These are phyloP conservation scores for Agrotis ipsilon DNA, from an alignment of 2,888 invertebrate genomes.

Conservation along the genomic window DNA sequence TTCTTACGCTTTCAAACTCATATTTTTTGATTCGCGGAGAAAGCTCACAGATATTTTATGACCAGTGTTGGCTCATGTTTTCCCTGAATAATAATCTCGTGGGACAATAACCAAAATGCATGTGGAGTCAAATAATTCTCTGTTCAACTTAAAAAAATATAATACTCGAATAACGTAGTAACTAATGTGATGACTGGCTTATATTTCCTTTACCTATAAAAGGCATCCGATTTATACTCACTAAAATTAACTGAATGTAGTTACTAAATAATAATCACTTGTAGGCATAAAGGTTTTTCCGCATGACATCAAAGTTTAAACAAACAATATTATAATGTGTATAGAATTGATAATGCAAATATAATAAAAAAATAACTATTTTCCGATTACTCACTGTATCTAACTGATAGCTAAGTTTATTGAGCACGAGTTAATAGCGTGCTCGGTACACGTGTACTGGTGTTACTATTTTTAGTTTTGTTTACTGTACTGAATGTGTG, in stretches of 20 bases:
- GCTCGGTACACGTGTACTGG: constrained; percentile 55
- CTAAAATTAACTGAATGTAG: constrained; percentile 2
- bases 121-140: too few relatives aligned
- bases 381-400: constrained; percentile 60
- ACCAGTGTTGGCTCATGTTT: too few relatives aligned
- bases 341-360: constrained; percentile 43
- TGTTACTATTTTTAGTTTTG: constrained; percentile 52
- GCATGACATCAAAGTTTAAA: constrained; percentile 41
- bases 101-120: too few relatives aligned
- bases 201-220: neutral
- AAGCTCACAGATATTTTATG: too few relatives aligned
- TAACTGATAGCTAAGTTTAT: constrained; percentile 60
- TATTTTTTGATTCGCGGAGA: too few relatives aligned
- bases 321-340: constrained; percentile 30
- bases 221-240: neutral
- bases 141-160: neutral
- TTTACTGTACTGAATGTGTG: constrained; percentile 45
- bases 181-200: neutral
- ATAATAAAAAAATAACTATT: constrained; percentile 24
- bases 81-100: too few relatives aligned
- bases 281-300: constrained; percentile 20
- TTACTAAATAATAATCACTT: constrained; percentile 21
- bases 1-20: too few relatives aligned
- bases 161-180: too few relatives aligned
- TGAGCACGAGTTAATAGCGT: constrained; percentile 61